Evolutionary conservation across 2,113 vertebrate species (phyloP).

Genomic region (Sarotherodon lohbergeri): DNA sequence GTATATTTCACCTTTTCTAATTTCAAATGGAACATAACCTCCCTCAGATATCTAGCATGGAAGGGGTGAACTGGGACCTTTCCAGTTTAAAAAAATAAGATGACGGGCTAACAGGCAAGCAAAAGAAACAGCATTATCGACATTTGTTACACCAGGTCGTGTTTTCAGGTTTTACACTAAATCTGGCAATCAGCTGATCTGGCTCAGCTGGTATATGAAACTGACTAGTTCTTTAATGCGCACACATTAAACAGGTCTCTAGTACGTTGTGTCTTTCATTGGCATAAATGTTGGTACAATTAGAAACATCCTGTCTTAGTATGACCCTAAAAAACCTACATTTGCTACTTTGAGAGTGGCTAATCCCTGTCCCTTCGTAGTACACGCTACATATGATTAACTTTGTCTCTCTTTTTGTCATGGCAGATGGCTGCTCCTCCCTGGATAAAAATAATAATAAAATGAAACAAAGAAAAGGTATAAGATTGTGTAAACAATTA

Average conservation of each 20-base stretch:
- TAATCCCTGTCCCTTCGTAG: too few species aligned
- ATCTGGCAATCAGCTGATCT: neutral
- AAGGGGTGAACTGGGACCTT: neutral
- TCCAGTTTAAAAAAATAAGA: neutral
- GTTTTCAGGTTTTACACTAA: neutral
- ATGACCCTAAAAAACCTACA: neutral
- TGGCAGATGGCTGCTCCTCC: neutral
- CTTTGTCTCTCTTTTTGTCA: too few species aligned
- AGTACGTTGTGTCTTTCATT: neutral
- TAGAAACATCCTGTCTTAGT: neutral
- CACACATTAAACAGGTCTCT: neutral
- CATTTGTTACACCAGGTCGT: neutral
- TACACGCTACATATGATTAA: too few species aligned
- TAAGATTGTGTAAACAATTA: neutral
- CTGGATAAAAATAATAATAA: neutral
- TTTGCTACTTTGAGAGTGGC: neutral
- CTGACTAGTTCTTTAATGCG: fast-evolving
- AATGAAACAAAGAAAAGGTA: neutral
- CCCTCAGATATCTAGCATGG: neutral
- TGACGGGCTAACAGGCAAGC: neutral
- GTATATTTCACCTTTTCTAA: neutral
- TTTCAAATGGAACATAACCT: neutral
- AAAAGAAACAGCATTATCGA: neutral
- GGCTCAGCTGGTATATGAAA: neutral
- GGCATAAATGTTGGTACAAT: neutral